These are phyloP conservation scores for Astreopora myriophthalma DNA, from an alignment of 64 coral and sea anemone genomes.

Conservation along the genomic window DNA sequence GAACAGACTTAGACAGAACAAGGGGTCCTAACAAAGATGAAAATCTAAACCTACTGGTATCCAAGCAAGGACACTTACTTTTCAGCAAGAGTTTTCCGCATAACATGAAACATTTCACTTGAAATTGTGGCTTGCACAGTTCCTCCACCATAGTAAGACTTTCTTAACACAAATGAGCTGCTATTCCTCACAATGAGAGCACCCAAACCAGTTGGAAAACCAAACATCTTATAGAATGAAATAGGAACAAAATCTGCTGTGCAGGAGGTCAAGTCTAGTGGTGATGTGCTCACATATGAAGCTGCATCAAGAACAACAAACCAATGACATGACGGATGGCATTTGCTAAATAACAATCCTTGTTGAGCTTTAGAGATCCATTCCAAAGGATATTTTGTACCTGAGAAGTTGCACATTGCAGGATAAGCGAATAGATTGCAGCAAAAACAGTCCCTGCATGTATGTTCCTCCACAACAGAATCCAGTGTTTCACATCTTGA, in stretches of 20 bases:
- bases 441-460: neutral
- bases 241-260: constrained; percentile 88
- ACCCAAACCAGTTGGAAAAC: constrained; percentile 96
- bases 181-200: constrained; percentile 77
- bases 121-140: constrained; percentile 86
- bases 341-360: neutral
- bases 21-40: too few species aligned
- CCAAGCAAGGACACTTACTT: constrained; percentile 35
- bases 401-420: constrained; percentile 97
- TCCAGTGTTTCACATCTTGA: neutral
- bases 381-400: constrained; percentile 81
- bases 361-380: constrained; percentile 72
- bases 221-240: constrained; percentile 99
- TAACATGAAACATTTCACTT: constrained; percentile 73
- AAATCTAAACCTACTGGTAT: neutral
- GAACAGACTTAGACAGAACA: too few species aligned
- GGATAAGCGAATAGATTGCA: constrained; percentile 91
- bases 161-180: constrained; percentile 66
- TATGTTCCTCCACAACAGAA: neutral
- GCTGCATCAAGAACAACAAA: constrained; percentile 94
- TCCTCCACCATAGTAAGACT: constrained; percentile 94
- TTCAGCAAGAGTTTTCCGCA: constrained; percentile 60
- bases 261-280: constrained; percentile 66
- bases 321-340: constrained; percentile 43
- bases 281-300: constrained; percentile 90